Base-by-base conservation (phyloP, 2,797 vertebrate genomes). In the Kryptolebias ocellatus region DNA sequence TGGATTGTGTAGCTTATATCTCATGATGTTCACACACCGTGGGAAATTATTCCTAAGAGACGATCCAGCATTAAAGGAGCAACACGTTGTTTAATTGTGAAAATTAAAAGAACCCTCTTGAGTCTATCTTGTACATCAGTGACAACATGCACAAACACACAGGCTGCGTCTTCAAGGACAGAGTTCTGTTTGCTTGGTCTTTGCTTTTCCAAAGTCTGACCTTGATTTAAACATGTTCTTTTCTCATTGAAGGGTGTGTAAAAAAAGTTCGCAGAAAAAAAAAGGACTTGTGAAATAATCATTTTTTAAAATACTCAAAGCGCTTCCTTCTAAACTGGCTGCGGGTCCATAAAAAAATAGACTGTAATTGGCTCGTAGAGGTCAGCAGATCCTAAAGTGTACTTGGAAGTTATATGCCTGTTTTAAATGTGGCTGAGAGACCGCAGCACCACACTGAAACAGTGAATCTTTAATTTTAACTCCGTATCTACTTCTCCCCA, bases 181-280 rank as follows among this genome's bases (percentile, higher is more conserved):
- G 31, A 39, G 64, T 63, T 75, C 44, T 55, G 53, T 64, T 69
- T 70, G 68, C 74, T 79, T 81, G 74, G 83, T 83, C 70, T 24
- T 24, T 24, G 20, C 20, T 24, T 78, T 55, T 80, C 53, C 79
- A 80, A 77, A 44, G 5, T 28, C 47, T 16, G 0, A 20, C 51
- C 8, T 18, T 11, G 31, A 34, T 61, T 80, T 58, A 8, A 54
- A 53, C 20, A 49, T 5, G 20, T 15, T 37, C 15, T 24, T 37
- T 8, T 39, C 4, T 49, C 27, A 46, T 20, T n/a, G 54, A 67
- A 67, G n/a, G 24, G 42, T 61, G 14, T 8, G 56, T 14, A 39
- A 17, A 53, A 20, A 47, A 24, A 31, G 46, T 68, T 49, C 61
- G 56, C 4, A 45, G 58, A 28, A 57, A 60, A 4, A 72, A 65